Percentiles rank a stretch among this genome's conserved stretches.
These are phyloP conservation scores for Limnephilus marmoratus DNA, from an alignment of 2,888 invertebrate genomes.

Conservation along the genomic window DNA sequence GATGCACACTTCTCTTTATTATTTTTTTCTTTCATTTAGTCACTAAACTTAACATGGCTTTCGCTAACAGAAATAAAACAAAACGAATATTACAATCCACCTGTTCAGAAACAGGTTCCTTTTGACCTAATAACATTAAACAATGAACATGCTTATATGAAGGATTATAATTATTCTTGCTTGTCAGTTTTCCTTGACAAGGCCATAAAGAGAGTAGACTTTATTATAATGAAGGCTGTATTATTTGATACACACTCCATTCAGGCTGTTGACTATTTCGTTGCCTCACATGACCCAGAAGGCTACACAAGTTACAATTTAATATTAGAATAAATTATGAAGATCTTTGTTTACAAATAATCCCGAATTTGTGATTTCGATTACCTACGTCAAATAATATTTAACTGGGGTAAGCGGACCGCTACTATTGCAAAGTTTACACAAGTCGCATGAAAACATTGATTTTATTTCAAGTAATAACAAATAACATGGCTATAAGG, in stretches of 20 bases:
- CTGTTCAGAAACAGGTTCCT: not conserved
- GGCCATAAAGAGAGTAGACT: not conserved
- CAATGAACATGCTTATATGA: not conserved
- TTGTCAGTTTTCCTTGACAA: not conserved
- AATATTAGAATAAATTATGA: not conserved
- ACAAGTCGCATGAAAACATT: not conserved
- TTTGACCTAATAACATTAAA: not conserved
- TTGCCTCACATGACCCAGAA: not conserved
- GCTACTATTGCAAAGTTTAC: not conserved
- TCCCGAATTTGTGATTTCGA: not conserved
- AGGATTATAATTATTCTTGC: not conserved
- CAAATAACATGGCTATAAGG: not conserved
- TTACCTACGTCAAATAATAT: not conserved
- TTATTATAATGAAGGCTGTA: not conserved
- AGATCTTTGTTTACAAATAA: not conserved
- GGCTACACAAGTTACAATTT: not conserved
- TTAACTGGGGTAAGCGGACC: not conserved
- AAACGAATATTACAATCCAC: not conserved
- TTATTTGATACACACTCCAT: not conserved
- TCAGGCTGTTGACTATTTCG: not conserved
- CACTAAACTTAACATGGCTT: not conserved
- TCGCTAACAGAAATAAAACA: not conserved
- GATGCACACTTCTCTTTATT: not conserved
- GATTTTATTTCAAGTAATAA: slow-evolving; percentile 2
- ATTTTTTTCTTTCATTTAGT: not conserved